Conservation (phyloP, 2,797 vertebrate genomes). For the Discoglossus pictus region DNA sequence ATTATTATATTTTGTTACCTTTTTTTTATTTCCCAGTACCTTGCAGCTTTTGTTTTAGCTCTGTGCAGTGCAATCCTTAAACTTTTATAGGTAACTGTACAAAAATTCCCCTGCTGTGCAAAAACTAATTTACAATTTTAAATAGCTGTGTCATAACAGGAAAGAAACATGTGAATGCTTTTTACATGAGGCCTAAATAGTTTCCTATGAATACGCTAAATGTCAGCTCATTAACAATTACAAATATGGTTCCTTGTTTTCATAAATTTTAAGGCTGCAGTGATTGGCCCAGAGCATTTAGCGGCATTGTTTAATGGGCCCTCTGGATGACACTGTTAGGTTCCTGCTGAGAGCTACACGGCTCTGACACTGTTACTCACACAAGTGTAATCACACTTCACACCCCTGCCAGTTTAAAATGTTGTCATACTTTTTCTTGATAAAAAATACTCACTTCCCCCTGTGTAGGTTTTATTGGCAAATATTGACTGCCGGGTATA, state of each 20-base stretch:
- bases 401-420: not conserved
- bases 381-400: not conserved
- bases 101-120: conserved; percentile 15
- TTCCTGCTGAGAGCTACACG: not conserved
- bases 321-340: not conserved
- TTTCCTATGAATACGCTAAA: not conserved
- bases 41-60: conserved; percentile 5
- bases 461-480: not conserved
- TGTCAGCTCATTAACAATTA: conserved; percentile 15
- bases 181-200: conserved; percentile 7
- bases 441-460: not conserved
- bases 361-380: not conserved
- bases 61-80: not conserved
- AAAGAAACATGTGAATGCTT: conserved; percentile 37
- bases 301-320: not conserved
- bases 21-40: no score
- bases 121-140: conserved; percentile 5
- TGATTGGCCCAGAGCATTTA: not conserved
- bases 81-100: conserved; percentile 11
- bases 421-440: not conserved
- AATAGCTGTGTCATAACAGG: conserved; percentile 24
- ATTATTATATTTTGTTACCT: no score
- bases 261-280: not conserved
- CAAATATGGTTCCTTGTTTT: not conserved
- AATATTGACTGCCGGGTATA: not conserved